Base-by-base conservation (phyloP, 1,140 invertebrate genomes). In the Notospermus geniculatus region DNA sequence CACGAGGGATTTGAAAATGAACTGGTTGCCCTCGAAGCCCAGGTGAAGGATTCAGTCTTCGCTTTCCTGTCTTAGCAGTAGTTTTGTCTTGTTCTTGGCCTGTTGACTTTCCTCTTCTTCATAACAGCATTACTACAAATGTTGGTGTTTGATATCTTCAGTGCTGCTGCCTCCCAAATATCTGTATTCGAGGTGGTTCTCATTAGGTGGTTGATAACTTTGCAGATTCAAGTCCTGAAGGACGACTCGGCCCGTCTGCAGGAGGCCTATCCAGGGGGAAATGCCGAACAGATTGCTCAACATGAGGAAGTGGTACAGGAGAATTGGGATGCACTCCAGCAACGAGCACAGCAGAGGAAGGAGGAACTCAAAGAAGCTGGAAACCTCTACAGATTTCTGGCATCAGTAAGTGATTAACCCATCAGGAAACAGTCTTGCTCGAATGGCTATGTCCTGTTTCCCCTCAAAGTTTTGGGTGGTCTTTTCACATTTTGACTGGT, bases 1-100 rank as follows among this genome's bases (percentile, higher is more conserved):
- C 95, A 97, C 76, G 93, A 97, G 82, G 90, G 90, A 2, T 93
- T 96, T 73, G 94, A 97, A 80, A 97, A 95, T 78, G 95, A 98
- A 80, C 79, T 98, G 15, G 87, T 95, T 2, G 94, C 93, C 0
- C 82, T 98, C 1, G 94, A 97, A 77, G 93, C 92, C 0, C 94
- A 97, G 78, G 82, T 97, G 15, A 36, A 36, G 4, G 15, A 36
- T 7, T 15, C 32, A 15, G n/a, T 7, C 5, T 4, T 36, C 15
- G 5, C 32, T 36, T 36, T n/a, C n/a, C n/a, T n/a, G n/a, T n/a
- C n/a, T n/a, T n/a, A n/a, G n/a, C n/a, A n/a, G n/a, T n/a, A n/a
- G n/a, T n/a, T n/a, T n/a, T n/a, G n/a, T n/a, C n/a, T n/a, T n/a
- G n/a, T n/a, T n/a, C n/a, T n/a, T n/a, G n/a, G 32, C 32, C 32